Conservation (phyloP, 1,140 invertebrate species). For the Dolichoris vasculosae region DNA sequence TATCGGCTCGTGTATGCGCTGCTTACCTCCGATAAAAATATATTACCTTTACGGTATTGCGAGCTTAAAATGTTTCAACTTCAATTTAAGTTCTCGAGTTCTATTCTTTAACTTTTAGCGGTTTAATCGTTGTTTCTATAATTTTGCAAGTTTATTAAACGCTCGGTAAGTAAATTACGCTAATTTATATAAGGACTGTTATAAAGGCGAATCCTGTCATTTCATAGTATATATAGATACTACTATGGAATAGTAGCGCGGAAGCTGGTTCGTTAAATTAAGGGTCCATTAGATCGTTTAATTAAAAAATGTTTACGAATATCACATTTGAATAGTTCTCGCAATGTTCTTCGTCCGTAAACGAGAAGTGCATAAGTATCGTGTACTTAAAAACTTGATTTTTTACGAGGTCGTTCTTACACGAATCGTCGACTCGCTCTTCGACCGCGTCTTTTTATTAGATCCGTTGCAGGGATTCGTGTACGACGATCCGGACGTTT, state of each 20-base stretch:
- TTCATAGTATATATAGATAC: background rate
- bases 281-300: background rate
- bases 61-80: background rate
- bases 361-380: background rate
- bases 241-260: background rate
- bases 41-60: background rate
- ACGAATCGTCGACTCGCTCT: background rate
- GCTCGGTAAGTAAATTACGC: background rate
- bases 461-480: background rate
- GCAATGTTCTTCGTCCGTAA: background rate
- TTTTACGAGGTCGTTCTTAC: background rate
- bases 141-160: background rate
- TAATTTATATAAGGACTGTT: conserved; percentile 13
- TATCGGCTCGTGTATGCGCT: background rate
- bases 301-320: background rate
- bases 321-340: background rate
- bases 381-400: background rate
- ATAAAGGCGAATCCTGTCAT: background rate
- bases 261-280: background rate
- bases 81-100: background rate
- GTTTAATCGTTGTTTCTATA: background rate
- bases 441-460: background rate
- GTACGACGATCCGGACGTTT: background rate
- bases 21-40: background rate
- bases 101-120: background rate